Conservation (phyloP, 2,888 invertebrate species). For the Epinotia brunnichana region DNA sequence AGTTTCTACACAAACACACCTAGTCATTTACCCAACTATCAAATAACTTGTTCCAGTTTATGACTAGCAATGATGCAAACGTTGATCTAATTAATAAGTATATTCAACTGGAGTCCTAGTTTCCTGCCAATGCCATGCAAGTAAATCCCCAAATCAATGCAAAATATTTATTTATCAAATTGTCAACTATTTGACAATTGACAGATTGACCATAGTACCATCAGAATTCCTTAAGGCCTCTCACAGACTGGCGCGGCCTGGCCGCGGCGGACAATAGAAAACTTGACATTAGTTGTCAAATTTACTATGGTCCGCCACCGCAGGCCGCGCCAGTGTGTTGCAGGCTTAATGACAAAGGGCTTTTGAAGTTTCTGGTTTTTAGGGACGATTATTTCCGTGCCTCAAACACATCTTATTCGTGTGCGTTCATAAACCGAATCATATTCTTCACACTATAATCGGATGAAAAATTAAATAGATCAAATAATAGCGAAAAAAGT, state of each 20-base stretch:
- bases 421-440: background rate
- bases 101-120: background rate
- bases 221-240: too few relatives aligned
- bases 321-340: too few relatives aligned
- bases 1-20: constrained; percentile 27
- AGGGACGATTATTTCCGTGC: background rate
- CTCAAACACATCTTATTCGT: background rate
- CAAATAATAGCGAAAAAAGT: too few relatives aligned
- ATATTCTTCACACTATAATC: background rate
- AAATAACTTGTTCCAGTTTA: constrained; percentile 4
- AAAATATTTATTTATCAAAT: constrained; percentile 30
- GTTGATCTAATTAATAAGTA: constrained; percentile 6
- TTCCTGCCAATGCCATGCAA: background rate
- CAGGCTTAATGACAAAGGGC: background rate
- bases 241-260: too few relatives aligned
- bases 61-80: background rate
- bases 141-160: constrained; percentile 26
- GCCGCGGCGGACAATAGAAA: too few relatives aligned
- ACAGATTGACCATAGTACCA: background rate
- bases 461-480: too few relatives aligned
- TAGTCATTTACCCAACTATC: constrained; percentile 38
- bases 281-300: too few relatives aligned
- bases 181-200: background rate
- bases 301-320: too few relatives aligned
- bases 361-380: background rate